phyloP scores from a whole-genome alignment of 2,888 invertebrate genomes.

The Coelopa pilipes region DNA sequence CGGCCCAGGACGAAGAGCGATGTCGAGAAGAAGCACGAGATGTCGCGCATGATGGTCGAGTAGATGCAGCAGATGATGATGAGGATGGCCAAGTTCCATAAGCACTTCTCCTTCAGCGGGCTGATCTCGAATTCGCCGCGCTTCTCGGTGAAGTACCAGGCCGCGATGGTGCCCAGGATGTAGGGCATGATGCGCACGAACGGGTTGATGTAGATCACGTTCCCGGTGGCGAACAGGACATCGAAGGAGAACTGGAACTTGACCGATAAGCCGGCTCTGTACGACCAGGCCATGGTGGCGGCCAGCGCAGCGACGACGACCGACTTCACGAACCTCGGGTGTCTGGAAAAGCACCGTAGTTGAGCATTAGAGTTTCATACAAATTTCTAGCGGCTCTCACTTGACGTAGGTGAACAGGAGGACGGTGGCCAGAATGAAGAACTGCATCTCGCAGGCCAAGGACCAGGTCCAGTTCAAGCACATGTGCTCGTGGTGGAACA shows the following conservation, averaged over 20 bases:
- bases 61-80: slow-evolving; percentile 62
- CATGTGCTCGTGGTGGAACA: slow-evolving; percentile 63
- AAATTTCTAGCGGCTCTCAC: slow-evolving; percentile 50
- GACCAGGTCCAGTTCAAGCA: slow-evolving; percentile 68
- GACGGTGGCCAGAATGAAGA: slow-evolving; percentile 60
- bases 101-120: slow-evolving; percentile 54
- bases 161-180: slow-evolving; percentile 67
- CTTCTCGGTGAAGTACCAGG: slow-evolving; percentile 64
- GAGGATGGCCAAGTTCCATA: slow-evolving; percentile 61
- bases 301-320: slow-evolving; percentile 48
- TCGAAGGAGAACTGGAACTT: slow-evolving; percentile 65
- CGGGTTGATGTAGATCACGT: slow-evolving; percentile 69
- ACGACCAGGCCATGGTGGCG: slow-evolving; percentile 59
- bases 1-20: slow-evolving; percentile 69
- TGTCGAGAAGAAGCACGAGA: slow-evolving; percentile 67
- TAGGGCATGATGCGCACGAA: slow-evolving; percentile 69
- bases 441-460: slow-evolving; percentile 67
- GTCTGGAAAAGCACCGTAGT: slow-evolving; percentile 45
- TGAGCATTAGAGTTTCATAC: not conserved
- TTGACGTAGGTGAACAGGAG: slow-evolving; percentile 62
- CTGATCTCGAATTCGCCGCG: slow-evolving; percentile 52
- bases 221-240: slow-evolving; percentile 62
- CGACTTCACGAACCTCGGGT: slow-evolving; percentile 55
- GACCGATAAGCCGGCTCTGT: slow-evolving; percentile 53
- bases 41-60: slow-evolving; percentile 63